phyloP scores from a whole-genome alignment of 1,140 invertebrate genomes.

The Orussus abietinus region DNA sequence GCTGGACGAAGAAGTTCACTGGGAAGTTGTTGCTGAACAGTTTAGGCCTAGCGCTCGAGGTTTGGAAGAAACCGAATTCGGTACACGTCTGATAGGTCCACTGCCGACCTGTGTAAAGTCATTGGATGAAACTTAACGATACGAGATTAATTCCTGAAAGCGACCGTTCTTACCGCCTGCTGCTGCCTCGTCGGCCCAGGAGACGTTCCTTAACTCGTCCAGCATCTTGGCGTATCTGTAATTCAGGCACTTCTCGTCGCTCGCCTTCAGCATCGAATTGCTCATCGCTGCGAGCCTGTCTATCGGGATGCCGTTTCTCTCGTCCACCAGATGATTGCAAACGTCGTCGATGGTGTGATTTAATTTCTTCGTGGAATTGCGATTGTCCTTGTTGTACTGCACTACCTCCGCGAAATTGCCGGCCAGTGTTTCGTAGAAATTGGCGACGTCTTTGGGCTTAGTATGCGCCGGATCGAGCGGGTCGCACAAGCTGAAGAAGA shows the following conservation, averaged over 20 bases:
- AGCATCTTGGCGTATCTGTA: slow-evolving; percentile 80
- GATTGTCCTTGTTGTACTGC: slow-evolving; percentile 93
- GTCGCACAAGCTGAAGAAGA: slow-evolving; percentile 68
- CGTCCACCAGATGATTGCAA: slow-evolving; percentile 72
- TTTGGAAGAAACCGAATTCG: slow-evolving; percentile 94
- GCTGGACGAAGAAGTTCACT: slow-evolving; percentile 73
- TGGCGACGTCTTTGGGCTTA: slow-evolving; percentile 69
- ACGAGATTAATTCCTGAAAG: slow-evolving; percentile 10
- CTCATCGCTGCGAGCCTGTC: slow-evolving; percentile 73
- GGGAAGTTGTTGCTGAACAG: slow-evolving; percentile 78
- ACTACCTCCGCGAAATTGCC: slow-evolving; percentile 83
- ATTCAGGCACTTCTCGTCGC: slow-evolving; percentile 76
- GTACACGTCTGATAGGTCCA: slow-evolving; percentile 96
- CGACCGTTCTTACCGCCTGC: slow-evolving; percentile 64
- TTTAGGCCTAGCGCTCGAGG: slow-evolving; percentile 67
- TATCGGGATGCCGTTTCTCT: slow-evolving; percentile 58
- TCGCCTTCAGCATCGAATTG: slow-evolving; percentile 63
- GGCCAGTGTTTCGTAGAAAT: slow-evolving; percentile 76
- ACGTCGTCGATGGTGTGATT: slow-evolving; percentile 78
- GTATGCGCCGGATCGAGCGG: slow-evolving; percentile 59
- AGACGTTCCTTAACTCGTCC: slow-evolving; percentile 63
- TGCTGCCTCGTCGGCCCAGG: slow-evolving; percentile 61
- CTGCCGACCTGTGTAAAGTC: slow-evolving; percentile 63
- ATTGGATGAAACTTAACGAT: slow-evolving; percentile 9
- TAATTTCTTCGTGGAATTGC: slow-evolving; percentile 60